Evolutionary conservation across 2,888 invertebrate genomes (phyloP).

Genomic region (Ernsta delagoae): DNA sequence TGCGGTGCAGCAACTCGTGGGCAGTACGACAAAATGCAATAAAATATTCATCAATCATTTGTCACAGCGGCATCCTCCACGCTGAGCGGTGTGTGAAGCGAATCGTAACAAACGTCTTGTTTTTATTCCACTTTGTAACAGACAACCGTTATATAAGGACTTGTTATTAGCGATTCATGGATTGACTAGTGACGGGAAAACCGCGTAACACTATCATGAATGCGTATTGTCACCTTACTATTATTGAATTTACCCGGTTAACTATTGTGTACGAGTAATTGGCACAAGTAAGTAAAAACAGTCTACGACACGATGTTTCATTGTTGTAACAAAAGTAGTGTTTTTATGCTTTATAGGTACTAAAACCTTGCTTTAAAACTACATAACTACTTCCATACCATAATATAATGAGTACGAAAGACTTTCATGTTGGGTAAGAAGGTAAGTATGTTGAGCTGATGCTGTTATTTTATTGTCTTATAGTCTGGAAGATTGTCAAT

Average conservation of each 20-base stretch:
- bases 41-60: constrained; percentile 79
- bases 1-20: constrained; percentile 56
- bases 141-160: constrained; percentile 44
- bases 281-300: constrained; percentile 12
- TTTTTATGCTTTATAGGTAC: not conserved
- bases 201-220: constrained; percentile 45
- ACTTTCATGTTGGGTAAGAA: too few relatives aligned
- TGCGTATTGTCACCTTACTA: constrained; percentile 40
- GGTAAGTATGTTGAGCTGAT: too few relatives aligned
- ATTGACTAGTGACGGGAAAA: constrained; percentile 42
- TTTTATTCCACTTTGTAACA: constrained; percentile 47
- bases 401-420: too few relatives aligned
- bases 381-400: too few relatives aligned
- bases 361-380: too few relatives aligned
- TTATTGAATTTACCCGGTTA: constrained; percentile 12
- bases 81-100: constrained; percentile 52
- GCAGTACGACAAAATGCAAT: constrained; percentile 64
- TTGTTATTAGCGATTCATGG: constrained; percentile 40
- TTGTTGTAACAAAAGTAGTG: not conserved
- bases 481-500: too few relatives aligned
- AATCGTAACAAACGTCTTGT: constrained; percentile 48
- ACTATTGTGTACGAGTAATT: constrained; percentile 10
- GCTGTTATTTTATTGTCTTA: too few relatives aligned
- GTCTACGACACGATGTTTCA: not conserved
- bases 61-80: constrained; percentile 61